Percentiles rank a stretch among this genome's conserved stretches.
Conservation (phyloP, 2,113 vertebrate species). For the Clarias batrachus region DNA sequence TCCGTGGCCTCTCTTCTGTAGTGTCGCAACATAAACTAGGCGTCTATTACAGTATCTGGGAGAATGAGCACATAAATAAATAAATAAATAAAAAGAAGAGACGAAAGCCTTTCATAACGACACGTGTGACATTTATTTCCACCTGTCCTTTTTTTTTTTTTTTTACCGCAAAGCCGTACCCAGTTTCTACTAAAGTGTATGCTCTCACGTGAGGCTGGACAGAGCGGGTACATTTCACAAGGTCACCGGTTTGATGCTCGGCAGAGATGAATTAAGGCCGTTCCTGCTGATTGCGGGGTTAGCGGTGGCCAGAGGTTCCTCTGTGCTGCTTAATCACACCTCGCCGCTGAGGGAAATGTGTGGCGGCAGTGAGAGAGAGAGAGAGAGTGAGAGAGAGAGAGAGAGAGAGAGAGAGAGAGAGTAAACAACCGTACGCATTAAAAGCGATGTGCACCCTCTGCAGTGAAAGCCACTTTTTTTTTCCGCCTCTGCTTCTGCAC, state of each 20-base stretch:
- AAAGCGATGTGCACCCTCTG: constrained; percentile 2
- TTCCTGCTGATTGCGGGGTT: constrained; percentile 31
- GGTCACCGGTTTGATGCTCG: constrained; percentile 26
- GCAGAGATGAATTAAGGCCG: constrained; percentile 31
- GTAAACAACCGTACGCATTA: constrained; percentile 24
- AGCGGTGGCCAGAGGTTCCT: constrained; percentile 19
- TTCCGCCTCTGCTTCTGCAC: neutral
- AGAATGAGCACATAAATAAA: too few species aligned
- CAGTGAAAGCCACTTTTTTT: constrained; percentile 15
- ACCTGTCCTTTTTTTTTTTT: neutral
- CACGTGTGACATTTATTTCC: neutral
- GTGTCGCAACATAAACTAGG: neutral
- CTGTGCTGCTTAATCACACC: constrained; percentile 40
- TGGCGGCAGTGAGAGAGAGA: constrained; percentile 1
- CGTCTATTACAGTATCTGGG: neutral
- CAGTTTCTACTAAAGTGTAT: neutral
- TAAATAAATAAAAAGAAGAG: neutral
- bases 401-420: constrained; percentile 9
- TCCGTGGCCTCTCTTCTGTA: neutral
- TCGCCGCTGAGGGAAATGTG: constrained; percentile 37
- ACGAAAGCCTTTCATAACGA: neutral
- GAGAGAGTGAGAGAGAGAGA: constrained; percentile 5
- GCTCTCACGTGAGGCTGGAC: neutral
- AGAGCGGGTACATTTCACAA: constrained; percentile 16
- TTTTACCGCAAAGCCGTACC: neutral